These are phyloP conservation scores for Toxonevra muliebris DNA, from an alignment of 2,888 invertebrate genomes.

Conservation along the genomic window DNA sequence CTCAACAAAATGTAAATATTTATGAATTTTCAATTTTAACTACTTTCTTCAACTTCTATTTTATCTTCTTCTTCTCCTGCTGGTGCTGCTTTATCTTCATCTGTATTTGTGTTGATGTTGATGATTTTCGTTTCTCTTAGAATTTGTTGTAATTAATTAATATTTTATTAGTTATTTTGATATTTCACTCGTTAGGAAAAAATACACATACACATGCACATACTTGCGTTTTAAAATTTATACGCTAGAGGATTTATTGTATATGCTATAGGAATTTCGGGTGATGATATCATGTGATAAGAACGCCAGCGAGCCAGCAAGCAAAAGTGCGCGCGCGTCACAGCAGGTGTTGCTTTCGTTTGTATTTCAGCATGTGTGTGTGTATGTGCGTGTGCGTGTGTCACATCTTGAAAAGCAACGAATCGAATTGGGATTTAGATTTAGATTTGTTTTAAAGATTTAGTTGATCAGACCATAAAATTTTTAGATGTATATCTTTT, in stretches of 20 bases:
- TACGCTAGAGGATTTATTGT: constrained; percentile 58
- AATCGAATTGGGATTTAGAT: too few relatives aligned
- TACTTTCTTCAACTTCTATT: neutral
- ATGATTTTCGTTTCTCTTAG: too few relatives aligned
- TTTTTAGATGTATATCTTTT: constrained; percentile 2
- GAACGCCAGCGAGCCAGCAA: constrained; percentile 38
- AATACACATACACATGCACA: too few relatives aligned
- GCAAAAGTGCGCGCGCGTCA: constrained; percentile 22
- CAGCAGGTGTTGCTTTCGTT: constrained; percentile 23
- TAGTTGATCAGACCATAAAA: constrained; percentile 1
- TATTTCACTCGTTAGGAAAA: too few relatives aligned
- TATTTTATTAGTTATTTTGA: too few relatives aligned
- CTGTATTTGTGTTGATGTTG: too few relatives aligned
- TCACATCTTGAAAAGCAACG: too few relatives aligned
- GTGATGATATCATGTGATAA: constrained; percentile 63
- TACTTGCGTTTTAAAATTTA: constrained; percentile 43
- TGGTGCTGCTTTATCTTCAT: neutral
- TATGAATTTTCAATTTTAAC: neutral
- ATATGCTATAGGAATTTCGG: constrained; percentile 56
- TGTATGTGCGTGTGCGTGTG: neutral
- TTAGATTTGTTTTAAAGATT: too few relatives aligned
- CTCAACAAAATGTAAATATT: too few relatives aligned
- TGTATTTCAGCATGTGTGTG: neutral
- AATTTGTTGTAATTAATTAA: too few relatives aligned
- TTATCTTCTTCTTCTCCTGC: neutral